Base-by-base conservation (phyloP, 2,797 vertebrate genomes). In the Syndactyla subalaris region DNA sequence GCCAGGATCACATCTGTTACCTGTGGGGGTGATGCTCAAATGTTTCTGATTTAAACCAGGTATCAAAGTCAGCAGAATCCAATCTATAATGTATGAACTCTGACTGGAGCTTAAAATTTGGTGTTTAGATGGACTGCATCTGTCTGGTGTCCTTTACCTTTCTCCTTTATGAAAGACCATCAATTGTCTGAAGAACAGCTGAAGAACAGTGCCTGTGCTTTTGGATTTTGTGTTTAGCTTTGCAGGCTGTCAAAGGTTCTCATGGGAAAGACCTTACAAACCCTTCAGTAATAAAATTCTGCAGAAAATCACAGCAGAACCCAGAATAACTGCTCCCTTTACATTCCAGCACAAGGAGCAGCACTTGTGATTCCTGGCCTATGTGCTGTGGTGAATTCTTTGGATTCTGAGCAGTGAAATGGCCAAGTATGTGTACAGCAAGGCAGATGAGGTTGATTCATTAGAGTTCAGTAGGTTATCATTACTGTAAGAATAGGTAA, bases 391-490 rank as follows among this genome's bases (percentile, higher is more conserved):
- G 61, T 36, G 52, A 74, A 41, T 74, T 72, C 58, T 57, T 76
- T 24, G 22, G 45, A 41, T 63, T 67, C 81, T 32, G 57, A 80
- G 85, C 1, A 2, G 61, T 0, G 18, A 74, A 85, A 59, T 13
- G 36, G 67, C 39, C 0, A 6, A 70, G 78, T 38, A 29, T 26
- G 16, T 8, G 57, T 54, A 36, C 41, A 51, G 79, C 41, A 45
- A 61, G 48, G 88, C 85, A 94, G 82, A 92, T 41, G 46, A 79
- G 71, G 81, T 62, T 72, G 93, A 95, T 90, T 77, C 79, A 81
- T 90, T 90, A 84, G 73, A 86, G 96, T 88, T 94, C 88, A 94
- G 88, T 36, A 83, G 94, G 95, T 94, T 94, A 90, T 95, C 91
- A 46, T 81, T 90, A 43, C 73, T 86, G 45, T 34, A 81, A 79